phyloP scores from a whole-genome alignment of 2,113 vertebrate genomes.

The Perccottus glenii region DNA sequence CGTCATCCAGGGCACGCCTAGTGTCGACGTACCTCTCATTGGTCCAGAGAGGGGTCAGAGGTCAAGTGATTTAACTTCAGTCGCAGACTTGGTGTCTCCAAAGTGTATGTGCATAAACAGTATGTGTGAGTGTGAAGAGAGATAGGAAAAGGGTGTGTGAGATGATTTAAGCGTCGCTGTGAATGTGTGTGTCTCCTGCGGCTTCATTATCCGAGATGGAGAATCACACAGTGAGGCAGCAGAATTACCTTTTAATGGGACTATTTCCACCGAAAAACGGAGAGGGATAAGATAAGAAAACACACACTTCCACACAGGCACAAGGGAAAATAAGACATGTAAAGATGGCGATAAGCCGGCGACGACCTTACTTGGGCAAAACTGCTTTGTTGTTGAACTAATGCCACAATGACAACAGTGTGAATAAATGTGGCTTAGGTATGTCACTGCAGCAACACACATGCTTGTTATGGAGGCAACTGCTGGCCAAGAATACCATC shows the following conservation, averaged over 20 bases:
- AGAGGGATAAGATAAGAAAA: slow-evolving; percentile 36
- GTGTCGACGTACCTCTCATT: slow-evolving; percentile 50
- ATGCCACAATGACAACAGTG: neutral
- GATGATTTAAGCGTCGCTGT: slow-evolving; percentile 60
- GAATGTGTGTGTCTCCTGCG: slow-evolving; percentile 61
- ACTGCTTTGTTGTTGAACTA: slow-evolving; percentile 7
- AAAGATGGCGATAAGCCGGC: slow-evolving; percentile 11
- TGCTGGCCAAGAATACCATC: too few relatives aligned
- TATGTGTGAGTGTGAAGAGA: neutral
- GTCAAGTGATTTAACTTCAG: slow-evolving; percentile 67
- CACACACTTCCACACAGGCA: slow-evolving; percentile 13
- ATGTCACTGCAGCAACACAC: too few relatives aligned
- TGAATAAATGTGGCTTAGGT: too few relatives aligned
- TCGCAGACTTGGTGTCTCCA: slow-evolving; percentile 45
- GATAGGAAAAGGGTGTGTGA: slow-evolving; percentile 11
- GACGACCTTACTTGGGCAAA: neutral
- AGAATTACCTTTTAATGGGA: slow-evolving; percentile 69
- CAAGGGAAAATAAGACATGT: slow-evolving; percentile 25
- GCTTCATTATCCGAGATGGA: slow-evolving; percentile 73
- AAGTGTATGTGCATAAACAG: neutral
- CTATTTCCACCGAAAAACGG: slow-evolving; percentile 58
- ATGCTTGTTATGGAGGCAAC: too few relatives aligned
- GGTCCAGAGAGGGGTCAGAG: slow-evolving; percentile 55
- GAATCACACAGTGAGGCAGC: slow-evolving; percentile 61
- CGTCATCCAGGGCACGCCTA: slow-evolving; percentile 31